phyloP scores from a whole-genome alignment of 2,797 vertebrate genomes.

The Podarcis lilfordi region DNA sequence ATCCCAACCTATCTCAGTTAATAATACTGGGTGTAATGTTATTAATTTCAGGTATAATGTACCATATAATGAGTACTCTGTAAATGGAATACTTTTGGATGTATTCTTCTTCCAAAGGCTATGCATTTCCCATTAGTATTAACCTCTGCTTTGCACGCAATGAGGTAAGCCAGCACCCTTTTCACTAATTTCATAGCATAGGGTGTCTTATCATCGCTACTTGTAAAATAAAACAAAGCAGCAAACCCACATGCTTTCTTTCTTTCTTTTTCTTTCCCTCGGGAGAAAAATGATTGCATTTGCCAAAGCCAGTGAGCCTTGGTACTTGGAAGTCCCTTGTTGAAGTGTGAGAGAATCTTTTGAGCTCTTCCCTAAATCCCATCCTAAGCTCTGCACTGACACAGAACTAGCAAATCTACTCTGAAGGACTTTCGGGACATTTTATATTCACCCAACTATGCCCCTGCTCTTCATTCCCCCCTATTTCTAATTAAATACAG shows the following conservation, averaged over 20 bases:
- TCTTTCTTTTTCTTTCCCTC: not conserved
- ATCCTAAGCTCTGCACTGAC: not conserved
- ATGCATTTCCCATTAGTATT: not conserved
- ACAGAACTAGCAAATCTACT: not conserved
- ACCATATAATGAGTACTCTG: not conserved
- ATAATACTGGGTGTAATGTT: not conserved
- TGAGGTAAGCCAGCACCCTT: not conserved
- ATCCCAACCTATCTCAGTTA: not conserved
- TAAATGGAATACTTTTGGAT: not conserved
- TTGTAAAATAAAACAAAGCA: slow-evolving; percentile 22
- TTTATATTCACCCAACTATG: not conserved
- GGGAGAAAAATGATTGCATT: slow-evolving; percentile 24
- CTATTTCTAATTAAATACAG: not conserved
- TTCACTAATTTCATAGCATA: not conserved
- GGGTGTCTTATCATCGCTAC: not conserved
- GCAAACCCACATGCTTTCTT: not conserved
- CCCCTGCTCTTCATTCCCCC: too few relatives aligned
- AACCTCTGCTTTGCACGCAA: not conserved
- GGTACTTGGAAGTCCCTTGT: not conserved
- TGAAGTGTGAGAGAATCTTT: not conserved
- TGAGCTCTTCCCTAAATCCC: not conserved
- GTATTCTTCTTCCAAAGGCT: slow-evolving; percentile 5
- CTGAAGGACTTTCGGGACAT: not conserved
- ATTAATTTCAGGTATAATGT: not conserved
- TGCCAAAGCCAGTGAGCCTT: not conserved